phyloP scores from a whole-genome alignment of 2,797 vertebrate species.

The Dendrocincla tyrannina region DNA sequence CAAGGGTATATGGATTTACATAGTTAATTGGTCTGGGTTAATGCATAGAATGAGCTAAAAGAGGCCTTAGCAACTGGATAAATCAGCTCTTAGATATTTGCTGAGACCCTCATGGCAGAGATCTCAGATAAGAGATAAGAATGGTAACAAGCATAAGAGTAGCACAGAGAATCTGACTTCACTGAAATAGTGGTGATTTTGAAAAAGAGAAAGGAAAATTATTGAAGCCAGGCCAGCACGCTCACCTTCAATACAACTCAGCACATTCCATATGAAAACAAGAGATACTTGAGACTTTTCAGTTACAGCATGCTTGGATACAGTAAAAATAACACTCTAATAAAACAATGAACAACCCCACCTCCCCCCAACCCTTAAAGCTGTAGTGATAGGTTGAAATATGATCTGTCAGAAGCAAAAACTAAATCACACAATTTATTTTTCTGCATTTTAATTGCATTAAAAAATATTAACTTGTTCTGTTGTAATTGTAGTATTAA shows the following conservation, averaged over 20 bases:
- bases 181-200: background rate
- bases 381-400: background rate
- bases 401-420: background rate
- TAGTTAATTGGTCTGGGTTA: background rate
- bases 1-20: background rate
- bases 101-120: background rate
- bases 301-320: background rate
- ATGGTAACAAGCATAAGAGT: background rate
- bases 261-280: background rate
- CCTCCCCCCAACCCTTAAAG: background rate
- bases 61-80: background rate
- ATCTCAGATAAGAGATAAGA: background rate
- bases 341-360: background rate
- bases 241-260: background rate
- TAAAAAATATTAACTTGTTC: background rate
- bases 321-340: background rate
- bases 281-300: background rate
- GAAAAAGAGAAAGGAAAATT: background rate
- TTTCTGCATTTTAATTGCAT: background rate
- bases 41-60: background rate
- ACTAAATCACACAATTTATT: background rate
- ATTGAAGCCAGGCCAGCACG: background rate
- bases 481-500: background rate
- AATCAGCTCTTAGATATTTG: background rate
- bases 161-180: background rate